A percentile compares a stretch with the other conserved stretches of the same genome.
phyloP scores from a whole-genome alignment of 2,113 vertebrate species.

The Osmerus eperlanus region DNA sequence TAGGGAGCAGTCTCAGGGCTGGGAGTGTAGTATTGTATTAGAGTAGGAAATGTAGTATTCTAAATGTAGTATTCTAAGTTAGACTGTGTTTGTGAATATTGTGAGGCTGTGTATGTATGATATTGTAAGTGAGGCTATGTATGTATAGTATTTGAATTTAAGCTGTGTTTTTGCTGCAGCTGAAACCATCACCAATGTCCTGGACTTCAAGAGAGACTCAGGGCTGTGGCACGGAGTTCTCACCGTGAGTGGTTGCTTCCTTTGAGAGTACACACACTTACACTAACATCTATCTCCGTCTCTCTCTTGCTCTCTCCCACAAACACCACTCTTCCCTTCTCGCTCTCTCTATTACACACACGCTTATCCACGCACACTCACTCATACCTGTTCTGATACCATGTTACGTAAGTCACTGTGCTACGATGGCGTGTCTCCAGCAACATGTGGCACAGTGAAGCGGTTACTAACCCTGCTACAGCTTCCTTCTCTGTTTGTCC shows the following conservation, averaged over 20 bases:
- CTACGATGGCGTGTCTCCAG: too few relatives aligned
- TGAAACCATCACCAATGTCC: slow-evolving; percentile 90
- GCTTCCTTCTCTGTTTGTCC: not conserved
- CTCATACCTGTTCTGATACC: not conserved
- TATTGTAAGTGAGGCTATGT: not conserved
- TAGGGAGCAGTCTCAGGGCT: too few relatives aligned
- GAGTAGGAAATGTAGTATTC: not conserved
- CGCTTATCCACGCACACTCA: not conserved
- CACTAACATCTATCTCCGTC: not conserved
- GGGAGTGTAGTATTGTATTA: too few relatives aligned
- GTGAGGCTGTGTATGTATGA: not conserved
- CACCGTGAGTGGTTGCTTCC: slow-evolving; percentile 76
- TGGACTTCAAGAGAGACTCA: slow-evolving; percentile 96
- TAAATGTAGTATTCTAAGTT: not conserved
- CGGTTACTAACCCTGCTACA: too few relatives aligned
- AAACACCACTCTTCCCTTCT: not conserved
- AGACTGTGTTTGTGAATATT: too few relatives aligned
- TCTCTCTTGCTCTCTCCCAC: not conserved
- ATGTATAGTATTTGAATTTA: not conserved
- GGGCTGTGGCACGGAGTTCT: slow-evolving; percentile 95
- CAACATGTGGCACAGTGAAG: too few relatives aligned
- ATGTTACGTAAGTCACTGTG: too few relatives aligned
- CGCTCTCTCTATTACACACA: not conserved
- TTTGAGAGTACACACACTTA: not conserved
- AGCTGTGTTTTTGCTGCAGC: slow-evolving; percentile 66